Percentiles rank a stretch among this genome's conserved stretches.
Conservation (phyloP, 2,888 invertebrate species). For the Pseudanteris insignis region DNA sequence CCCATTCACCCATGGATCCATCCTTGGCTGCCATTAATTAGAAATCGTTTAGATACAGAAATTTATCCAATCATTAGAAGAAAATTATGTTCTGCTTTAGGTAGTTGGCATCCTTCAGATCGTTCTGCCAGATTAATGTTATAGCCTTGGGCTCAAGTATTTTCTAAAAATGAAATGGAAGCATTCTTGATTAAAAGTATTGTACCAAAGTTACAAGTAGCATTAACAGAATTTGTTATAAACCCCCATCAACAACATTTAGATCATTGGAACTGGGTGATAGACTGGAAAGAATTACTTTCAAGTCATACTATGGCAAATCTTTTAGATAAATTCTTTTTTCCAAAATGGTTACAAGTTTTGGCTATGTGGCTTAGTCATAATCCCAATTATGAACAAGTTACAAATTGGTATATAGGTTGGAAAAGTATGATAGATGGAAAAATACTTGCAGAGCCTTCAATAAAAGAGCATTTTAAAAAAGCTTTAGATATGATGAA, state of each 20-base stretch:
- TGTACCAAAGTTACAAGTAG: conserved; percentile 84
- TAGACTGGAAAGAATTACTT: conserved; percentile 90
- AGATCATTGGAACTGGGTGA: conserved; percentile 94
- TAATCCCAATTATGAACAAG: conserved; percentile 88
- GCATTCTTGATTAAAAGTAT: conserved; percentile 87
- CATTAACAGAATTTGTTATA: conserved; percentile 72
- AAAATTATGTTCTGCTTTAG: conserved; percentile 87
- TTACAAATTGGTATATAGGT: conserved; percentile 85
- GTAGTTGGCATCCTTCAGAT: conserved; percentile 96
- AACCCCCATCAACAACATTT: conserved; percentile 80
- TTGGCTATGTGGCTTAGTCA: conserved; percentile 91
- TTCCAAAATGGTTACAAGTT: conserved; percentile 91
- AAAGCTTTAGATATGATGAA: conserved; percentile 95
- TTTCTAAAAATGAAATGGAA: conserved; percentile 79
- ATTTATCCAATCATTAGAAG: conserved; percentile 92
- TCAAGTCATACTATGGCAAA: conserved; percentile 80
- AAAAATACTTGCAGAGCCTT: conserved; percentile 69
- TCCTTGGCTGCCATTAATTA: conserved; percentile 92
- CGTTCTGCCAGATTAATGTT: conserved; percentile 91
- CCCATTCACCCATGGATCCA: conserved; percentile 98
- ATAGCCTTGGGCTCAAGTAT: conserved; percentile 86
- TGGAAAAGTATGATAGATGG: conserved; percentile 72
- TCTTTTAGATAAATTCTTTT: conserved; percentile 87
- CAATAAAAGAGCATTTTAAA: conserved; percentile 81
- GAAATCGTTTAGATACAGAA: conserved; percentile 70